Evolutionary conservation across 1,140 invertebrate species (phyloP).

Genomic region (Drosophila ficusphila): DNA sequence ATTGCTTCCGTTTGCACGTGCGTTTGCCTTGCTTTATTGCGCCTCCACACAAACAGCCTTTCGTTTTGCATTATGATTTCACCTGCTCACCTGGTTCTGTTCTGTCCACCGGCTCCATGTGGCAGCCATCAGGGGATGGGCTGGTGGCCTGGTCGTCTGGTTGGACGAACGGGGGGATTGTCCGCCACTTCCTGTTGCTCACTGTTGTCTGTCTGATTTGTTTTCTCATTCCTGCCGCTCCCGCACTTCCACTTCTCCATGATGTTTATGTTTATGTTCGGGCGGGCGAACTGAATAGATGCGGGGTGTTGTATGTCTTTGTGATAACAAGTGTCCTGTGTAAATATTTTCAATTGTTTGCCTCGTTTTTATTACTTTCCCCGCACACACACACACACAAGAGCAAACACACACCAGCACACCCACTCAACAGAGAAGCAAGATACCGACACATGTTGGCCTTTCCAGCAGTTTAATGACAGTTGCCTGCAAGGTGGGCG

Average conservation of each 20-base stretch:
- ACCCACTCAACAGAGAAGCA: slow-evolving; percentile 13
- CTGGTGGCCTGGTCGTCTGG: not conserved
- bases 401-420: too few species aligned
- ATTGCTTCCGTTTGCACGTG: slow-evolving; percentile 79
- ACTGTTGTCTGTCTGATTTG: slow-evolving; percentile 74
- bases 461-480: slow-evolving; percentile 45
- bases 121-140: slow-evolving; percentile 33
- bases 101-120: slow-evolving; percentile 17
- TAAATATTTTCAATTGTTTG: slow-evolving; percentile 82
- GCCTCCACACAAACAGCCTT: slow-evolving; percentile 37
- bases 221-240: slow-evolving; percentile 34
- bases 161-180: slow-evolving; percentile 16
- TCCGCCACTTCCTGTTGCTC: slow-evolving; percentile 67
- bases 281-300: slow-evolving; percentile 10
- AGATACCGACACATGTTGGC: slow-evolving; percentile 37
- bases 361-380: slow-evolving; percentile 77
- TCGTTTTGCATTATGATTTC: slow-evolving; percentile 68
- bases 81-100: too few species aligned
- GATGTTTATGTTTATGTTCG: slow-evolving; percentile 57
- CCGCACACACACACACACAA: slow-evolving; percentile 32
- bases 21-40: slow-evolving; percentile 64
- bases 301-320: slow-evolving; percentile 60
- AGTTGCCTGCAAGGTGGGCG: slow-evolving; percentile 13
- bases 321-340: slow-evolving; percentile 80
- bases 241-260: slow-evolving; percentile 46